These are phyloP conservation scores for Archips xylosteana DNA, from an alignment of 2,888 invertebrate species.

Conservation along the genomic window DNA sequence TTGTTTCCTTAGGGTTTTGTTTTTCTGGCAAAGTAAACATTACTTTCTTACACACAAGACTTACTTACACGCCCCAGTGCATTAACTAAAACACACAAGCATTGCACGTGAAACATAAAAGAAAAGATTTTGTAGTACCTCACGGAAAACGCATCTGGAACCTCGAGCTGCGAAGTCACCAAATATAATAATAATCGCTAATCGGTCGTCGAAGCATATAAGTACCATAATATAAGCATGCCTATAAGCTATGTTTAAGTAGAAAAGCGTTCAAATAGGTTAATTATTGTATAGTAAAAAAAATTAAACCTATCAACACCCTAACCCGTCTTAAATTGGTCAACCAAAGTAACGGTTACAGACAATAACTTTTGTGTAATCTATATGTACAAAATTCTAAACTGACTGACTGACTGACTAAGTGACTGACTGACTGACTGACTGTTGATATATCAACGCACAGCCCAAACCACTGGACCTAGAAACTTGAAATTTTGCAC, in stretches of 20 bases:
- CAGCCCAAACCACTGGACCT: too few species aligned
- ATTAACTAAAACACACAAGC: not conserved
- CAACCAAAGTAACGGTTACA: not conserved
- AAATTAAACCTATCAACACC: not conserved
- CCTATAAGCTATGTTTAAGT: not conserved
- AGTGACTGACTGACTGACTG: too few species aligned
- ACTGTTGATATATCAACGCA: too few species aligned
- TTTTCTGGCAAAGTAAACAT: conserved; percentile 8
- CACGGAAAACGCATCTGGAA: not conserved
- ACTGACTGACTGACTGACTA: too few species aligned
- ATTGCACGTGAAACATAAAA: not conserved
- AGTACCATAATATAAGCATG: not conserved
- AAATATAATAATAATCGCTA: not conserved
- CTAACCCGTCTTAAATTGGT: not conserved
- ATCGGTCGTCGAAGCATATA: too few species aligned
- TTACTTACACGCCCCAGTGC: not conserved
- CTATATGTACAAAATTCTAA: too few species aligned
- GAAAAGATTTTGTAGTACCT: not conserved
- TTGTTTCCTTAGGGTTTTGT: conserved; percentile 21
- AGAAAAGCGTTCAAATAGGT: not conserved
- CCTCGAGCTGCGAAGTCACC: not conserved
- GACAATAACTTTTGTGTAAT: not conserved
- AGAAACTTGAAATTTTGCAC: too few species aligned
- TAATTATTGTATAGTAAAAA: not conserved
- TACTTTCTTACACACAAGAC: not conserved